These are phyloP conservation scores for Sula dactylatra DNA, from an alignment of 2,113 vertebrate genomes.

Conservation along the genomic window DNA sequence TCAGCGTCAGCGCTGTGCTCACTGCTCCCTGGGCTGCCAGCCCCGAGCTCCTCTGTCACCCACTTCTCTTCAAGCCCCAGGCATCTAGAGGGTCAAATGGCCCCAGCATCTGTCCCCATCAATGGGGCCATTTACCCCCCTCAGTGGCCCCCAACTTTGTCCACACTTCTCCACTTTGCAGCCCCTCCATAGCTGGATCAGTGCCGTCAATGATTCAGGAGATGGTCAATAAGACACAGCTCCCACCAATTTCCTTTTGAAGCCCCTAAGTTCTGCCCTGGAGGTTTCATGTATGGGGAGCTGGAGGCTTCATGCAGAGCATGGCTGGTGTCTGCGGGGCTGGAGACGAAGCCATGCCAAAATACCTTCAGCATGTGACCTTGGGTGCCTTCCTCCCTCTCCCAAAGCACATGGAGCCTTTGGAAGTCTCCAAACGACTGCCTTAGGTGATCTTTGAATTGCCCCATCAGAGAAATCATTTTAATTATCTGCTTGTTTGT, in stretches of 20 bases:
- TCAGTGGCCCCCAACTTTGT: background rate
- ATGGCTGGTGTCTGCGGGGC: accelerated
- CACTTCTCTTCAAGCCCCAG: background rate
- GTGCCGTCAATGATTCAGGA: background rate
- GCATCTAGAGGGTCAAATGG: background rate
- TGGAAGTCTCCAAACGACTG: background rate
- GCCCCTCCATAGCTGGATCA: background rate
- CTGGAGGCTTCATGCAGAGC: background rate
- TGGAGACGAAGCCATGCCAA: background rate
- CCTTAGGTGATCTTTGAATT: background rate
- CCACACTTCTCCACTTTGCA: background rate
- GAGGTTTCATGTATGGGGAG: background rate
- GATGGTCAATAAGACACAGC: background rate
- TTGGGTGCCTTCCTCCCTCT: background rate
- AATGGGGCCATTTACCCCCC: background rate
- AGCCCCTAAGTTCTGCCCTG: background rate
- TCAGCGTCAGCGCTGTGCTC: background rate
- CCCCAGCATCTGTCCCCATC: background rate
- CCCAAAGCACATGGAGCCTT: background rate
- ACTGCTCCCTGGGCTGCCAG: background rate
- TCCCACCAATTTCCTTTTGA: background rate
- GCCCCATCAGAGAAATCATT: background rate
- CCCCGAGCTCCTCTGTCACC: background rate
- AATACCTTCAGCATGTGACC: background rate
- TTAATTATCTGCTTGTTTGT: background rate